Evolutionary conservation across 2,888 invertebrate genomes (phyloP).

Genomic region (Scelioninae gen. 2): DNA sequence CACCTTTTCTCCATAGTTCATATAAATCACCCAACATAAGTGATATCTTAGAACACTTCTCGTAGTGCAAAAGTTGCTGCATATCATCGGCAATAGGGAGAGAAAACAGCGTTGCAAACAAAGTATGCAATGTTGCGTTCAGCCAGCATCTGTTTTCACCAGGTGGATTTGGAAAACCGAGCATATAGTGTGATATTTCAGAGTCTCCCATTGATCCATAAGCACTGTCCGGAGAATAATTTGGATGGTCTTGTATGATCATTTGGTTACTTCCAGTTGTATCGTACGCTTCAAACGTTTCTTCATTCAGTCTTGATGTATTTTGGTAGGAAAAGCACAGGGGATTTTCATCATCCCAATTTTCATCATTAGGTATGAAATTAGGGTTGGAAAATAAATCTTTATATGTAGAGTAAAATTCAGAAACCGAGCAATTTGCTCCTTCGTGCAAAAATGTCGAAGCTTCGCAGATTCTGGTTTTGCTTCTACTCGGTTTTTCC

Average conservation of each 20-base stretch:
- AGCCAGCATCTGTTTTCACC: slow-evolving; percentile 72
- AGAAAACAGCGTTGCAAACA: slow-evolving; percentile 67
- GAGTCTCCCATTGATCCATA: slow-evolving; percentile 55
- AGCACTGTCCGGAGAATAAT: slow-evolving; percentile 57
- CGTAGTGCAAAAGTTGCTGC: slow-evolving; percentile 55
- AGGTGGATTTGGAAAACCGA: slow-evolving; percentile 71
- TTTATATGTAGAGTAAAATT: background rate
- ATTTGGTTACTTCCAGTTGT: slow-evolving; percentile 14
- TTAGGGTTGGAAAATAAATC: background rate
- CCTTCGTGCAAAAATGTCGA: slow-evolving; percentile 6
- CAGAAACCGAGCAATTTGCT: background rate
- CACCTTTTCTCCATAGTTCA: slow-evolving; percentile 65
- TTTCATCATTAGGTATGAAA: slow-evolving; percentile 12
- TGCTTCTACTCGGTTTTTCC: slow-evolving; percentile 14
- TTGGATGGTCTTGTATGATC: slow-evolving; percentile 50
- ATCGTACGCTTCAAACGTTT: slow-evolving; percentile 31
- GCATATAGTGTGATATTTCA: slow-evolving; percentile 64
- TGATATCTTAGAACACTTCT: slow-evolving; percentile 63
- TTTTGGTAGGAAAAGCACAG: background rate
- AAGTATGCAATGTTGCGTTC: slow-evolving; percentile 69
- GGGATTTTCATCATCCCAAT: slow-evolving; percentile 22
- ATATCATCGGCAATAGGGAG: slow-evolving; percentile 63
- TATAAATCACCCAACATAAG: slow-evolving; percentile 63
- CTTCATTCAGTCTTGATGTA: background rate
- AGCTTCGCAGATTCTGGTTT: slow-evolving; percentile 12